A percentile compares a stretch with the other conserved stretches of the same genome.
Conservation (phyloP, 2,113 vertebrate genomes). For the Capreolus pygargus region DNA sequence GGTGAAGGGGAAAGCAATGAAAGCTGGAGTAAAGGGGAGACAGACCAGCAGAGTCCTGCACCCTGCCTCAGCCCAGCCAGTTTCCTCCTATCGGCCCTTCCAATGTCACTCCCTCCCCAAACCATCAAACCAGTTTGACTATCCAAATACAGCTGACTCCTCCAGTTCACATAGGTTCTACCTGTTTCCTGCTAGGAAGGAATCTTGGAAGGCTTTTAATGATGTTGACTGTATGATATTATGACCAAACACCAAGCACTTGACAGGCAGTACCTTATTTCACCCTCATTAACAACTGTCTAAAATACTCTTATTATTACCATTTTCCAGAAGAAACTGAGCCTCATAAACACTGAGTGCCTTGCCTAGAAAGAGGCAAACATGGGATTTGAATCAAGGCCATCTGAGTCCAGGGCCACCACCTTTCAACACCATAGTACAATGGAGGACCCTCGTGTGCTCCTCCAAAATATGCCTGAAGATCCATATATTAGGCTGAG, state of each 20-base stretch:
- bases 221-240: neutral
- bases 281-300: neutral
- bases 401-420: neutral
- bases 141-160: neutral
- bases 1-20: neutral
- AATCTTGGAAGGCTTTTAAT: neutral
- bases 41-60: neutral
- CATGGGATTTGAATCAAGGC: neutral
- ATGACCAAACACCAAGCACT: neutral
- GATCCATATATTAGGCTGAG: neutral
- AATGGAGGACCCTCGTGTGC: neutral
- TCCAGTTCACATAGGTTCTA: neutral
- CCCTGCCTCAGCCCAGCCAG: too few species aligned
- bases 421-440: neutral
- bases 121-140: neutral
- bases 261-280: neutral
- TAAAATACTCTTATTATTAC: neutral
- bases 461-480: neutral
- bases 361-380: neutral
- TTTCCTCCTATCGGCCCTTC: neutral
- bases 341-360: neutral
- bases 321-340: neutral
- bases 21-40: neutral
- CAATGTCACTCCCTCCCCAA: neutral
- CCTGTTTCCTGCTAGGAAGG: neutral